Conservation (phyloP, 2,888 invertebrate species). For the Hirtodrosophila trivittata region DNA sequence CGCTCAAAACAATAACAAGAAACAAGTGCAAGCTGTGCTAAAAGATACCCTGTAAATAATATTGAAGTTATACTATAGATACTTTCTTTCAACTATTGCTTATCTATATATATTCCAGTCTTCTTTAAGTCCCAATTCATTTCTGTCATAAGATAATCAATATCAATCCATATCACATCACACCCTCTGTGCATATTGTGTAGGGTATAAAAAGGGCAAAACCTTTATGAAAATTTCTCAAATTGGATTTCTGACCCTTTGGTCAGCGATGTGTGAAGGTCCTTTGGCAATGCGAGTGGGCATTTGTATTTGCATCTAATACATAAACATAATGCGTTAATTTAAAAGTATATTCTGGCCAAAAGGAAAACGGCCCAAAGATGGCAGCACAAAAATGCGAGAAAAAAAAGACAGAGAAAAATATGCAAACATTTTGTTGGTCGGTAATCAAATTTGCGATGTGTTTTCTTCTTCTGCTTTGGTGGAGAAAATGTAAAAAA, state of each 20-base stretch:
- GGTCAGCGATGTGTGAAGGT: conserved; percentile 79
- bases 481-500: conserved; percentile 12
- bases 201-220: conserved; percentile 43
- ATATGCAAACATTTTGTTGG: conserved; percentile 63
- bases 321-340: conserved; percentile 80
- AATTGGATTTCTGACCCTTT: conserved; percentile 80
- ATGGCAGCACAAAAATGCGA: conserved; percentile 19
- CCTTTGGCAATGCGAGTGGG: conserved; percentile 64
- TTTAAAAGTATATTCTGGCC: conserved; percentile 67
- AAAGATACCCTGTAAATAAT: conserved; percentile 15
- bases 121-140: too few relatives aligned
- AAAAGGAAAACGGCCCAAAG: conserved; percentile 35
- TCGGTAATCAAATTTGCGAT: conserved; percentile 76
- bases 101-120: neutral
- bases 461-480: conserved; percentile 49
- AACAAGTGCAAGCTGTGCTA: conserved; percentile 2
- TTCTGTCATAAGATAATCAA: too few relatives aligned
- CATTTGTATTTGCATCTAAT: conserved; percentile 75
- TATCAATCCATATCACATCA: too few relatives aligned
- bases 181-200: neutral
- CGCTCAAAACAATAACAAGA: conserved; percentile 10
- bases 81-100: neutral
- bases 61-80: neutral
- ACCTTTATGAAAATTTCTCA: conserved; percentile 57
- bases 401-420: conserved; percentile 25